These are phyloP conservation scores for Diploscapter pachys DNA, from an alignment of 1,140 invertebrate species.

Conservation along the genomic window DNA sequence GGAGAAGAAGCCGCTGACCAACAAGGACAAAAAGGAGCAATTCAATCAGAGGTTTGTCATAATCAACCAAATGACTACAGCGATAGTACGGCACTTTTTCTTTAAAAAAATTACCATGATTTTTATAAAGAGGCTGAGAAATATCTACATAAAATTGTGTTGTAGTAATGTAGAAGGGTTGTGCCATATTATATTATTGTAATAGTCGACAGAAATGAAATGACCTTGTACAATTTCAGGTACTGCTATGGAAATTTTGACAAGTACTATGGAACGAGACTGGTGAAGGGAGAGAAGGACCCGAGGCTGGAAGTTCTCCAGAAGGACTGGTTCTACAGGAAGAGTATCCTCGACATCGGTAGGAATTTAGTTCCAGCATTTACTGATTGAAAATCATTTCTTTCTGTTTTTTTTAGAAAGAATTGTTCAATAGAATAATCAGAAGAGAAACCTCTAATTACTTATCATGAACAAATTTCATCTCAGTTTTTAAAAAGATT, in stretches of 20 bases:
- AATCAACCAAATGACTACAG: not conserved
- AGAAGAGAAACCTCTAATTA: not conserved
- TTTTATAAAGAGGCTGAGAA: no score
- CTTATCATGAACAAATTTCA: not conserved
- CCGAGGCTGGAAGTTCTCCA: slow-evolving; percentile 77
- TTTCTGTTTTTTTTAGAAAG: no score
- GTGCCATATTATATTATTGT: no score
- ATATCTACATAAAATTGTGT: no score
- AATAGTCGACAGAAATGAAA: not conserved
- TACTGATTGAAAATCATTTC: not conserved
- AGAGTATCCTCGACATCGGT: slow-evolving; percentile 87
- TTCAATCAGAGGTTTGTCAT: slow-evolving; percentile 21
- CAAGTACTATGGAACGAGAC: slow-evolving; percentile 44
- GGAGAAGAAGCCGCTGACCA: slow-evolving; percentile 5
- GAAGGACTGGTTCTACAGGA: slow-evolving; percentile 78
- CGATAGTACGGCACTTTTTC: not conserved
- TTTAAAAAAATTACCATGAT: not conserved
- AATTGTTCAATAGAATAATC: no score
- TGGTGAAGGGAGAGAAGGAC: slow-evolving; percentile 64
- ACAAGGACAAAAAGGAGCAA: slow-evolving; percentile 18
- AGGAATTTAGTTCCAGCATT: not conserved
- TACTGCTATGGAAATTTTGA: slow-evolving; percentile 55
- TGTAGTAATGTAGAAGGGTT: no score
- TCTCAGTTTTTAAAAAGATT: slow-evolving; percentile 10
- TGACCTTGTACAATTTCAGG: slow-evolving; percentile 16